These are phyloP conservation scores for Corynorhinus townsendii DNA, from an alignment of 2,113 vertebrate species.

Conservation along the genomic window DNA sequence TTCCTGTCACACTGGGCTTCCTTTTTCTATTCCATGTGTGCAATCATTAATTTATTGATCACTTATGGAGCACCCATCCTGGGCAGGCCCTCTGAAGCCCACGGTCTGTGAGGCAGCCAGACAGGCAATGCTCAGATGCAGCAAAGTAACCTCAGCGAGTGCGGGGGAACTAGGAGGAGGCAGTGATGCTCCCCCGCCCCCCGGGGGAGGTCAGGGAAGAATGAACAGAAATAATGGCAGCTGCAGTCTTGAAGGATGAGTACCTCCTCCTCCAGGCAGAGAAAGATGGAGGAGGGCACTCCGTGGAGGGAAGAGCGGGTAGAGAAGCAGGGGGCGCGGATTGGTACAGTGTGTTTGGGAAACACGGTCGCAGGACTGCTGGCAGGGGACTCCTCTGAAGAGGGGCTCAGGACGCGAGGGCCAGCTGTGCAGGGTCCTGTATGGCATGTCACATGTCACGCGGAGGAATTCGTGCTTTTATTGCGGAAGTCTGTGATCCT, in stretches of 20 bases:
- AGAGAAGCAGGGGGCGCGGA: background rate
- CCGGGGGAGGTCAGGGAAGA: background rate
- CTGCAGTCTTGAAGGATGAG: background rate
- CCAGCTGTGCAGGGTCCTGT: background rate
- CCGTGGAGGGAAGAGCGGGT: background rate
- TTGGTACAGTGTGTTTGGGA: background rate
- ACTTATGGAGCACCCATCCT: background rate
- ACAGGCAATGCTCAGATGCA: background rate
- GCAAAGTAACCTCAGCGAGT: background rate
- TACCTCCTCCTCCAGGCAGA: background rate
- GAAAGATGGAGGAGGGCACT: background rate
- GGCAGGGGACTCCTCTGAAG: background rate
- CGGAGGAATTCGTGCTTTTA: background rate
- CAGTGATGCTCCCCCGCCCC: too few relatives aligned
- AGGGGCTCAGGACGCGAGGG: background rate
- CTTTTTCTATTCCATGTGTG: background rate
- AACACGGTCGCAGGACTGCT: background rate
- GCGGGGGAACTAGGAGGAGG: background rate
- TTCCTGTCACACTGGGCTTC: background rate
- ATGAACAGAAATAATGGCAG: background rate
- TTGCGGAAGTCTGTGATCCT: background rate
- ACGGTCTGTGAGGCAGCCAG: background rate
- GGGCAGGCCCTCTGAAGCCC: background rate
- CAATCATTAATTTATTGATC: background rate
- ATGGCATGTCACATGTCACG: fast-evolving